phyloP scores from a whole-genome alignment of 1,140 invertebrate genomes.

The Cardiocondyla obscurior region DNA sequence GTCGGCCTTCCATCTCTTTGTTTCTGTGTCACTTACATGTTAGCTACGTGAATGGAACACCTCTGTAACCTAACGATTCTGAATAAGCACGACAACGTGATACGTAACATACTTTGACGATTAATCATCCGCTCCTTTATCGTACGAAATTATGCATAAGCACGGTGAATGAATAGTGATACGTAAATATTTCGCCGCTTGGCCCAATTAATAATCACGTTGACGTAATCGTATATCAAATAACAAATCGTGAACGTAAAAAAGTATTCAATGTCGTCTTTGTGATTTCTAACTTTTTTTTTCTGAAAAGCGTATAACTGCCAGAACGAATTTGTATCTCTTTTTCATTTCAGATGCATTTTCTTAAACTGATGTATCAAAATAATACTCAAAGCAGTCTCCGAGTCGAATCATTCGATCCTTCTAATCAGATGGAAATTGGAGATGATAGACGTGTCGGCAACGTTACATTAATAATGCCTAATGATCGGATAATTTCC shows the following conservation, averaged over 20 bases:
- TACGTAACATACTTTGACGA: not conserved
- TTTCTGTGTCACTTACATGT: not conserved
- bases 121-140: constrained; percentile 33
- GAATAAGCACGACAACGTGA: not conserved
- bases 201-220: not conserved
- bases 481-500: not conserved
- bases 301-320: not conserved
- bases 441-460: not conserved
- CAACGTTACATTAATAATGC: no score
- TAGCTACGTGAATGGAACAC: not conserved
- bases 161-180: not conserved
- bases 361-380: not conserved
- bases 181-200: not conserved
- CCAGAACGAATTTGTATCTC: not conserved
- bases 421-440: not conserved
- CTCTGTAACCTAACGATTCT: constrained; percentile 3
- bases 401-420: not conserved
- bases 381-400: not conserved
- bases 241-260: not conserved
- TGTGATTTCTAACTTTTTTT: not conserved
- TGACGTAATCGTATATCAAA: not conserved
- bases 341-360: not conserved
- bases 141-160: constrained; percentile 4
- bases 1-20: not conserved
- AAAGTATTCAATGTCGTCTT: not conserved